phyloP scores from a whole-genome alignment of 2,113 vertebrate species.

The Malurus alboscapulatus region DNA sequence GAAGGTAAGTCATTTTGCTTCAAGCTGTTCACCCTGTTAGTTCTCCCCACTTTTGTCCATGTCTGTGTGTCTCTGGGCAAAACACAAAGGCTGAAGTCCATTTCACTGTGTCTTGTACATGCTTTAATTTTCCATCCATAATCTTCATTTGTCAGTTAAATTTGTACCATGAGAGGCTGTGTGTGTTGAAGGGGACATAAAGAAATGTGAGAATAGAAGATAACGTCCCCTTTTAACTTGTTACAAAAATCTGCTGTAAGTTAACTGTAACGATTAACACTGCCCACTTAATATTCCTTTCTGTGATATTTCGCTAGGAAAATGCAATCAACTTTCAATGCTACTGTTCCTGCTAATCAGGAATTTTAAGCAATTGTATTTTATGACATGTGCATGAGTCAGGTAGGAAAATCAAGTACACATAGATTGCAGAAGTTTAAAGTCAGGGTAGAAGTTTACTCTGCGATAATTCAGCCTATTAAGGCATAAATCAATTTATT shows the following conservation, averaged over 20 bases:
- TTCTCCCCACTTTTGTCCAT: neutral
- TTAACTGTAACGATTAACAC: neutral
- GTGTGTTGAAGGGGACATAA: neutral
- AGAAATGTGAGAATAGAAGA: neutral
- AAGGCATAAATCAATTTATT: neutral
- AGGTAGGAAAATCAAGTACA: neutral
- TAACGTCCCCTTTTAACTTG: neutral
- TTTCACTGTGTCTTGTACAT: neutral
- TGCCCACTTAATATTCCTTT: neutral
- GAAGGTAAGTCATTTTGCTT: conserved; percentile 75
- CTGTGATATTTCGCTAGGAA: neutral
- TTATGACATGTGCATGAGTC: neutral
- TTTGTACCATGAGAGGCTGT: neutral
- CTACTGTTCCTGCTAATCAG: neutral
- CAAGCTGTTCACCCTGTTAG: neutral
- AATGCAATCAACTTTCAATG: neutral
- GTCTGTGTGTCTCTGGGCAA: neutral
- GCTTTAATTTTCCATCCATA: neutral
- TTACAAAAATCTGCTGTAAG: neutral
- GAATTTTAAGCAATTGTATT: neutral
- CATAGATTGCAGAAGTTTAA: neutral
- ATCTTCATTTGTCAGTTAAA: neutral
- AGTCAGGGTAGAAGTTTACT: neutral
- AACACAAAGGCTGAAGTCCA: neutral
- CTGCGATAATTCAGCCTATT: neutral